Conservation (phyloP, 2,888 invertebrate genomes). For the Noctua comes region DNA sequence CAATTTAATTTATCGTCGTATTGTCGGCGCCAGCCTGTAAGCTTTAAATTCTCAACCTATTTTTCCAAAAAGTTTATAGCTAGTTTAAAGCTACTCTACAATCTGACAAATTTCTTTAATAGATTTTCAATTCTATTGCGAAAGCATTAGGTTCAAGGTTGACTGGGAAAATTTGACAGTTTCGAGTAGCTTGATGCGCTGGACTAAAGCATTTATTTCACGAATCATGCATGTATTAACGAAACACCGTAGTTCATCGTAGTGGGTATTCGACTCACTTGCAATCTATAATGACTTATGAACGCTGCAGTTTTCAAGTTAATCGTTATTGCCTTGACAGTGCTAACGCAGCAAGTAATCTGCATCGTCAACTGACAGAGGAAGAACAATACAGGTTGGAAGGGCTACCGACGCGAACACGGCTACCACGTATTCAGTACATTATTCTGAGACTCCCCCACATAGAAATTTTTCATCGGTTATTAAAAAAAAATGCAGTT, state of each 20-base stretch:
- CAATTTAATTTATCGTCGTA: not conserved
- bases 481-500: no score
- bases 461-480: no score
- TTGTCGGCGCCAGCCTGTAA: not conserved
- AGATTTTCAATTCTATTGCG: no score
- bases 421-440: no score
- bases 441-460: no score
- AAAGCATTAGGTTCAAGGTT: no score
- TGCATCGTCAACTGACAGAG: slow-evolving; percentile 27
- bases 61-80: not conserved
- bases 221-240: not conserved
- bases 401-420: no score
- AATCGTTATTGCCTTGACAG: slow-evolving; percentile 40
- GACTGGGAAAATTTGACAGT: no score
- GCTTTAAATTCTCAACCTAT: not conserved
- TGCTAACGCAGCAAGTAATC: slow-evolving; percentile 25
- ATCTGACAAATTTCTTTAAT: no score
- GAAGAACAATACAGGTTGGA: slow-evolving; percentile 11
- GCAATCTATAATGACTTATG: slow-evolving; percentile 44
- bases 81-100: no score
- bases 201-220: not conserved
- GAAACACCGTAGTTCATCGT: not conserved
- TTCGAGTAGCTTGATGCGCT: no score
- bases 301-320: slow-evolving; percentile 42
- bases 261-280: not conserved